These are phyloP conservation scores for Sminthurinus aureus DNA, from an alignment of 2,888 invertebrate genomes.

Conservation along the genomic window DNA sequence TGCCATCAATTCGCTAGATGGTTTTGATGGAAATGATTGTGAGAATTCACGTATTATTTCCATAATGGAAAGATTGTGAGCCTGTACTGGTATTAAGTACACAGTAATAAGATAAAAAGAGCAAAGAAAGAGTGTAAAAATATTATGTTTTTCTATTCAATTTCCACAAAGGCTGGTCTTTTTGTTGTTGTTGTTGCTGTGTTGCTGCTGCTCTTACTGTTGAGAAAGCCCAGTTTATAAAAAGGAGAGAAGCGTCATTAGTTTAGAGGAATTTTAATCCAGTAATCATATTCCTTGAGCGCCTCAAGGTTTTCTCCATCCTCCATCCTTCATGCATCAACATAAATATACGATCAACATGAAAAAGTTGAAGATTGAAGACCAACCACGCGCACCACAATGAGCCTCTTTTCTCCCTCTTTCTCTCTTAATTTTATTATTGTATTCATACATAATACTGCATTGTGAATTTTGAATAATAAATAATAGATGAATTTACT, in stretches of 20 bases:
- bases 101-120: too few relatives aligned
- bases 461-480: too few relatives aligned
- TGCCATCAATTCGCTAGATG: too few relatives aligned
- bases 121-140: neutral
- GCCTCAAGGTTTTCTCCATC: constrained; percentile 6
- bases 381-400: neutral
- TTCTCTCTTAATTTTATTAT: too few relatives aligned
- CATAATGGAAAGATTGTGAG: too few relatives aligned
- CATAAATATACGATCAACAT: neutral
- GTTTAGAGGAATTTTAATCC: constrained; percentile 26
- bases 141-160: constrained; percentile 6
- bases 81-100: neutral
- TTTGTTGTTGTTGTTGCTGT: too few relatives aligned
- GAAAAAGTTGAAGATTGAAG: neutral
- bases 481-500: too few relatives aligned
- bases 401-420: too few relatives aligned
- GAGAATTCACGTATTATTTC: too few relatives aligned
- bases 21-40: too few relatives aligned
- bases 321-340: neutral
- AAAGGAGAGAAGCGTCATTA: constrained; percentile 32
- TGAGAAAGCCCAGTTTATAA: constrained; percentile 11
- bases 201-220: too few relatives aligned
- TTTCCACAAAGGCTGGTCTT: neutral
- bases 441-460: too few relatives aligned
- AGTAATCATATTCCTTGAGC: constrained; percentile 8